Evolutionary conservation across 2,113 vertebrate genomes (phyloP), one percentile per base, ranked within the genome.

Genomic region (Gasterosteus nipponicus): DNA sequence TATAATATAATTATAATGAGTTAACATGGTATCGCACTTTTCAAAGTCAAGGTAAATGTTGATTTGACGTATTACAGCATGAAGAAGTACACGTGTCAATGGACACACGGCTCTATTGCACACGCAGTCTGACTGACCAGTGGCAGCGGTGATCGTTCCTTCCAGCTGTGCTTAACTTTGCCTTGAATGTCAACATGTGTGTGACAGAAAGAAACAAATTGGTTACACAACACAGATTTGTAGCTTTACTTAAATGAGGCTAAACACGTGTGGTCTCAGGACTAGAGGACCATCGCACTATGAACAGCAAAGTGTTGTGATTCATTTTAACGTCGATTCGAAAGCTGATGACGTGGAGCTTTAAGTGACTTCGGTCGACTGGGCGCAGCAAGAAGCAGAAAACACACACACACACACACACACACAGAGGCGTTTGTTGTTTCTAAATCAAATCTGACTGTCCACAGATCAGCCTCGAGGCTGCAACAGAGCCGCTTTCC

Each of bases 381-480:
- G 29, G 26, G 47, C 11, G 61, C 53, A 69, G 65, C 53, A 41
- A 10, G 41, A 46, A 46, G 6, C 16, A 46, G 5, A 5, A 46
- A 46, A 14, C 6, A 46, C 44, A 18, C 44, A 46, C 14, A 46
- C 35, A 38, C 35, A 38, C 35, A 38, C 35, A 35, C 19, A 51
- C 7, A 59, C 44, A 49, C 14, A 2, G 49, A 42, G 49, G 44
- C 18, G 22, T 49, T n/a, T 31, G 51, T 22, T 4, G 12, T 22
- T 57, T 8, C 12, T 19, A 18, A 46, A 57, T 71, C 44, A 57
- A 10, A 70, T 80, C 26, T 77, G 42, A 29, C 62, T 57, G 6
- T 77, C 47, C 75, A 9, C 69, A 80, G 75, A 69, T 70, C 56
- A 70, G 70, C 44, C 39, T 29, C 10, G 31, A 44, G 63, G 58